Evolutionary conservation across 2,113 vertebrate genomes (phyloP).

Genomic region (Nannospalax galili): DNA sequence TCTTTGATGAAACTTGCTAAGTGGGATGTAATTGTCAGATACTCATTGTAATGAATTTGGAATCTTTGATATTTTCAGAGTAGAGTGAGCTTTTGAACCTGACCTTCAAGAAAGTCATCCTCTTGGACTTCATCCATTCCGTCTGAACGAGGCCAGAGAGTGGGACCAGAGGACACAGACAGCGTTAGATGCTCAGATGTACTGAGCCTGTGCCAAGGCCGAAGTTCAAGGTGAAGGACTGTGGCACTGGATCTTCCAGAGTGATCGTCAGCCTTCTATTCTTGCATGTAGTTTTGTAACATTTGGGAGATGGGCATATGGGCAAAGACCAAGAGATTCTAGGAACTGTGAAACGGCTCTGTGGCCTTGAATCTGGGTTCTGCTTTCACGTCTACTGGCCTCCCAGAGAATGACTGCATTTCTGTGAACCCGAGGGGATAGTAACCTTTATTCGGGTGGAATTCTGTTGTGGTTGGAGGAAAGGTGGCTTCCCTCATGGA

Average conservation of each 20-base stretch:
- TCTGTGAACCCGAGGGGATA: not conserved
- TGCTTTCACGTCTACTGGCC: not conserved
- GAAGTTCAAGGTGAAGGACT: not conserved
- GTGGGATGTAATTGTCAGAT: not conserved
- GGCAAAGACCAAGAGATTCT: not conserved
- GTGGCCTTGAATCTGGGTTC: not conserved
- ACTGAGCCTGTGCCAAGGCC: too few species aligned
- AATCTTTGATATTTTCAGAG: conserved; percentile 15
- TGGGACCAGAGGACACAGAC: too few species aligned
- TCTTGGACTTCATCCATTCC: too few species aligned
- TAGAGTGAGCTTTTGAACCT: too few species aligned
- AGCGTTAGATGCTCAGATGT: too few species aligned
- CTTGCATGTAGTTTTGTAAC: not conserved
- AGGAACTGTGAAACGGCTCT: not conserved
- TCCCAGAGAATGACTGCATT: not conserved
- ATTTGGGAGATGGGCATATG: not conserved
- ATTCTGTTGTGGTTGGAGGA: not conserved
- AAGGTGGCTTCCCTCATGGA: not conserved
- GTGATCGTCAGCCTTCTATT: not conserved
- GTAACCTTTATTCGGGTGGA: not conserved
- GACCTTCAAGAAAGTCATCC: too few species aligned
- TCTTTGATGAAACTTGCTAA: not conserved
- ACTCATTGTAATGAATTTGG: not conserved
- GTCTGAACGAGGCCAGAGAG: too few species aligned
- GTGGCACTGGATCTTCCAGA: not conserved